phyloP scores from a whole-genome alignment of 2,113 vertebrate genomes.

The Laticauda laticaudata region DNA sequence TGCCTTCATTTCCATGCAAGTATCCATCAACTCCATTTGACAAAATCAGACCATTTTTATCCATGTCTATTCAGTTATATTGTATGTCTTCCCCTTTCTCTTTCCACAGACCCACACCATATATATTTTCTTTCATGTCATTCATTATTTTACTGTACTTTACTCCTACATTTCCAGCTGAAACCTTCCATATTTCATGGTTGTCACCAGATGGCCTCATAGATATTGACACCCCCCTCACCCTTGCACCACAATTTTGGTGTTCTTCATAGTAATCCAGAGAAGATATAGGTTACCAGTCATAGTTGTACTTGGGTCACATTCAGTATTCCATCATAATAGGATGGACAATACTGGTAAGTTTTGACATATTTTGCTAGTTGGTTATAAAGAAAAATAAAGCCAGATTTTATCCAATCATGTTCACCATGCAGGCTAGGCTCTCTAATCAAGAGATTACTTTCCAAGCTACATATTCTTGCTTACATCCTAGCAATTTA shows the following conservation, averaged over 20 bases:
- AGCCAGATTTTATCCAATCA: not conserved
- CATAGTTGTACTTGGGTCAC: not conserved
- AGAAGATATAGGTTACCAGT: not conserved
- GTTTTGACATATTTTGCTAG: not conserved
- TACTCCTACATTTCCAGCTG: not conserved
- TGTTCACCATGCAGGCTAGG: not conserved
- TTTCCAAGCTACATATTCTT: not conserved
- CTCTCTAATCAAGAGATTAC: not conserved
- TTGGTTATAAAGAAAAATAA: not conserved
- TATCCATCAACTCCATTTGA: not conserved
- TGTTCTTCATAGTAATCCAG: not conserved
- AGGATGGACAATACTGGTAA: not conserved
- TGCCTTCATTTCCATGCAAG: not conserved
- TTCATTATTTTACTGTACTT: not conserved
- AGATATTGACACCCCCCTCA: not conserved
- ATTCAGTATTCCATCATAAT: not conserved
- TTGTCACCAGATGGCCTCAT: not conserved
- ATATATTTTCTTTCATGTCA: not conserved
- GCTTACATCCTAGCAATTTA: not conserved
- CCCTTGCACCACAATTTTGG: not conserved
- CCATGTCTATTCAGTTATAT: not conserved
- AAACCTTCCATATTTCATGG: not conserved
- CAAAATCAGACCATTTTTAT: not conserved
- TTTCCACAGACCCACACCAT: not conserved
- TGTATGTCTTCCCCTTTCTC: not conserved